phyloP scores from a whole-genome alignment of 2,797 vertebrate species.

The Choloepus didactylus region DNA sequence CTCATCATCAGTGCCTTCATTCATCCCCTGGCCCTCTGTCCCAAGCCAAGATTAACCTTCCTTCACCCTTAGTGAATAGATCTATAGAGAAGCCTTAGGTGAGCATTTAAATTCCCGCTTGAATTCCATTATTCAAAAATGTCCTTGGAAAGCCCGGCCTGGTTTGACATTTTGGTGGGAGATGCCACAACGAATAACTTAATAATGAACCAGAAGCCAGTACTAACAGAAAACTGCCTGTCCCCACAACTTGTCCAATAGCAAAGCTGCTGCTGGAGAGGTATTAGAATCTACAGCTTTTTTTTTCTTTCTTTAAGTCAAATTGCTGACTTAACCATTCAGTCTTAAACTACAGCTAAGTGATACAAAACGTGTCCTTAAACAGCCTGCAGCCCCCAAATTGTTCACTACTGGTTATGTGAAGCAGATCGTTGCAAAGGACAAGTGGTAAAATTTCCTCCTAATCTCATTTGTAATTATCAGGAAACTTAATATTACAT shows the following conservation, averaged over 20 bases:
- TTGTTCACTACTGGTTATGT: conserved; percentile 80
- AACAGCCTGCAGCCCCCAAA: conserved; percentile 83
- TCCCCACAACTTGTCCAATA: not conserved
- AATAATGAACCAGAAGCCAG: conserved; percentile 16
- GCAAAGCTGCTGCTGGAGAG: not conserved
- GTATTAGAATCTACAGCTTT: conserved; percentile 59
- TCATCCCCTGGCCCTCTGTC: conserved; percentile 57
- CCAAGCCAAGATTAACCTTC: not conserved
- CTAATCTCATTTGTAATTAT: conserved; percentile 81
- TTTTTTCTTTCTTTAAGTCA: conserved; percentile 73
- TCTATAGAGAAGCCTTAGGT: not conserved
- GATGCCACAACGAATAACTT: not conserved
- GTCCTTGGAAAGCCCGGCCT: conserved; percentile 25
- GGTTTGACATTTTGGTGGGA: conserved; percentile 13
- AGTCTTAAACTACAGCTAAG: conserved; percentile 85
- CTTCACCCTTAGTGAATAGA: conserved; percentile 10
- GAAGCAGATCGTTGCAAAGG: conserved; percentile 83
- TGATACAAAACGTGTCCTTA: conserved; percentile 85
- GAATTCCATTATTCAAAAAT: conserved; percentile 60
- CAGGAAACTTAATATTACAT: conserved; percentile 72
- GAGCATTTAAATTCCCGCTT: conserved; percentile 52
- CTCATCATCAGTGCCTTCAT: not conserved
- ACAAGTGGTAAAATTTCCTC: conserved; percentile 78
- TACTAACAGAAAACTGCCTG: not conserved
- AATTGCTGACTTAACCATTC: conserved; percentile 86